These are phyloP conservation scores for Zosterops japonicus DNA, from an alignment of 2,113 vertebrate species.

Conservation along the genomic window DNA sequence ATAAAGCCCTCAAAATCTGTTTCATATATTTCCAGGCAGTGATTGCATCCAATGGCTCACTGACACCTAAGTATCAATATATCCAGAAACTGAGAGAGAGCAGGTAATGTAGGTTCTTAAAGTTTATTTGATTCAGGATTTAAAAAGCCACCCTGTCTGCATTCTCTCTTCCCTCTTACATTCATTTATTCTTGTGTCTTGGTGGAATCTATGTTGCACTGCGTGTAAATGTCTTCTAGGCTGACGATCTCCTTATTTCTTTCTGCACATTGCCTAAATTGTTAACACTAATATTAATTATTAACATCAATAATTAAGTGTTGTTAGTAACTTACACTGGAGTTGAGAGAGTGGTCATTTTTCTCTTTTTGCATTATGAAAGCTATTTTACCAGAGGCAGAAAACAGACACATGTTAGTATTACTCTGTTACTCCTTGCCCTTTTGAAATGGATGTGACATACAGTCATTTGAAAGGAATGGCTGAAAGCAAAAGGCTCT, in stretches of 20 bases:
- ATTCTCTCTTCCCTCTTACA: neutral
- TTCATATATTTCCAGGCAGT: conserved; percentile 82
- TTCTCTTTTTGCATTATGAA: neutral
- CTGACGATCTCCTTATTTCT: neutral
- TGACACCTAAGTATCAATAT: conserved; percentile 94
- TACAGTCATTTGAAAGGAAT: neutral
- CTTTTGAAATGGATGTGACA: neutral
- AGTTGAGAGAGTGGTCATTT: neutral
- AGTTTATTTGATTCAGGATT: neutral
- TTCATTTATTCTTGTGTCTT: neutral
- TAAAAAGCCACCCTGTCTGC: neutral
- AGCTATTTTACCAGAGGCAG: neutral
- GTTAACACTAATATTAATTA: neutral
- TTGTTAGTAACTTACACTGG: neutral
- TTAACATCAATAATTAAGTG: neutral
- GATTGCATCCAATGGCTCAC: conserved; percentile 91
- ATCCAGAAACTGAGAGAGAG: conserved; percentile 90
- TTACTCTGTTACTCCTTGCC: neutral
- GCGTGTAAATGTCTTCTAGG: neutral
- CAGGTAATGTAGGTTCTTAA: conserved; percentile 77
- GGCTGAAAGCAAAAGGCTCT: neutral
- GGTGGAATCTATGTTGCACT: neutral
- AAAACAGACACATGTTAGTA: neutral
- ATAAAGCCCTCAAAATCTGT: neutral
- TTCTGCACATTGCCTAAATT: neutral